phyloP scores from a whole-genome alignment of 2,888 invertebrate species.

The Watsonalla cultraria region DNA sequence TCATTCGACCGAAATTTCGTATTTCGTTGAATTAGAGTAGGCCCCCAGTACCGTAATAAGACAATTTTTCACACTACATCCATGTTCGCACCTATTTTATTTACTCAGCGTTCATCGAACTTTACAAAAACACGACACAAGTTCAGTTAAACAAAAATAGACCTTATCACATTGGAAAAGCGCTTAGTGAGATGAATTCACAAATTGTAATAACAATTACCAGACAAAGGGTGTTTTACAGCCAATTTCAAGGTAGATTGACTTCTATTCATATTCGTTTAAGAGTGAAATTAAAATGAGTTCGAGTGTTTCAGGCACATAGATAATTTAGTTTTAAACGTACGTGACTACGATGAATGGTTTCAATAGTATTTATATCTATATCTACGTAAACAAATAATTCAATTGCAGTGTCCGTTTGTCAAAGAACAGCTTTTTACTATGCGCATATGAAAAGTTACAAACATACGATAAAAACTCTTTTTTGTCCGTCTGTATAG shows the following conservation, averaged over 20 bases:
- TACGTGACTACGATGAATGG: constrained; percentile 26
- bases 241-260: not conserved
- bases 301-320: not conserved
- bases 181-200: not conserved
- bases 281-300: not conserved
- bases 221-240: not conserved
- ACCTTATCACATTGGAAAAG: not conserved
- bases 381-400: no score
- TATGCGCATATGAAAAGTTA: no score
- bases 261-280: not conserved
- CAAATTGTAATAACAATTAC: not conserved
- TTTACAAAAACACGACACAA: constrained; percentile 6
- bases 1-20: no score
- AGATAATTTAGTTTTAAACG: not conserved
- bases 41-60: constrained; percentile 31
- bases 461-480: no score
- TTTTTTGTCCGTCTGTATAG: no score
- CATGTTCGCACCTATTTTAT: constrained; percentile 54
- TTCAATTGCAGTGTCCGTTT: no score
- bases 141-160: not conserved
- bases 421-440: no score
- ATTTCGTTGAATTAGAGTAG: no score
- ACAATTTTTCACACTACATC: constrained; percentile 47
- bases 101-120: constrained; percentile 66
- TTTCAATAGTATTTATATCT: constrained; percentile 16